Evolutionary conservation across 1,140 invertebrate species (phyloP).

Genomic region (Centruroides sculpturatus): DNA sequence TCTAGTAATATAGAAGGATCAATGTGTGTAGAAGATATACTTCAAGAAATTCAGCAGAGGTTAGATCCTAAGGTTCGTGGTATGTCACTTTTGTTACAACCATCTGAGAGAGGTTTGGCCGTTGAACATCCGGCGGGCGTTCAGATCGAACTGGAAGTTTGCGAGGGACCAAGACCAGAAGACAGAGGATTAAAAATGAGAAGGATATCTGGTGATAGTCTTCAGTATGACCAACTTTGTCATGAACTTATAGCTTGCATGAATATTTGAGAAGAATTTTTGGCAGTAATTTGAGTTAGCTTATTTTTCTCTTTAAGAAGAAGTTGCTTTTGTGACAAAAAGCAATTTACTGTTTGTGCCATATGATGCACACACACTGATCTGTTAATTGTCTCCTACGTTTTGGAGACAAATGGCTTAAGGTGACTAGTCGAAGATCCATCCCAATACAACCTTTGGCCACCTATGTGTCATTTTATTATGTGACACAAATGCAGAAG

Average conservation of each 20-base stretch:
- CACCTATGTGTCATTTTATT: too few relatives aligned
- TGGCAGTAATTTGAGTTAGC: background rate
- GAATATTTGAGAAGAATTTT: constrained; percentile 18
- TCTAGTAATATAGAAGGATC: constrained; percentile 27
- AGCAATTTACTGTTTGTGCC: too few relatives aligned
- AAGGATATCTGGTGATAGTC: constrained; percentile 77
- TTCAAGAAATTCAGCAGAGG: constrained; percentile 63
- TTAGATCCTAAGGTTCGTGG: constrained; percentile 51
- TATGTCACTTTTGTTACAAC: constrained; percentile 36
- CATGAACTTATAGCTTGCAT: constrained; percentile 79
- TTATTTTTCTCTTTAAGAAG: too few relatives aligned
- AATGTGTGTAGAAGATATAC: constrained; percentile 56
- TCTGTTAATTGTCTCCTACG: too few relatives aligned
- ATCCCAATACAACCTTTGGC: too few relatives aligned
- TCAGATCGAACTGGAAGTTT: constrained; percentile 72
- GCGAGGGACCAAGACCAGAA: constrained; percentile 34
- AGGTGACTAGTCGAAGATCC: too few relatives aligned
- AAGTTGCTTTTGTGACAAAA: too few relatives aligned
- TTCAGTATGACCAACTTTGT: constrained; percentile 77
- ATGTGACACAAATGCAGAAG: too few relatives aligned
- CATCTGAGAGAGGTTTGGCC: constrained; percentile 30
- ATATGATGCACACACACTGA: too few relatives aligned
- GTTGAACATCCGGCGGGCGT: constrained; percentile 69
- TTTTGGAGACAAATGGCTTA: too few relatives aligned
- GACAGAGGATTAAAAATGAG: constrained; percentile 72